Evolutionary conservation across 1,140 invertebrate species (phyloP), one percentile per base, ranked within the genome.

Genomic region (Dendroctonus ponderosae): DNA sequence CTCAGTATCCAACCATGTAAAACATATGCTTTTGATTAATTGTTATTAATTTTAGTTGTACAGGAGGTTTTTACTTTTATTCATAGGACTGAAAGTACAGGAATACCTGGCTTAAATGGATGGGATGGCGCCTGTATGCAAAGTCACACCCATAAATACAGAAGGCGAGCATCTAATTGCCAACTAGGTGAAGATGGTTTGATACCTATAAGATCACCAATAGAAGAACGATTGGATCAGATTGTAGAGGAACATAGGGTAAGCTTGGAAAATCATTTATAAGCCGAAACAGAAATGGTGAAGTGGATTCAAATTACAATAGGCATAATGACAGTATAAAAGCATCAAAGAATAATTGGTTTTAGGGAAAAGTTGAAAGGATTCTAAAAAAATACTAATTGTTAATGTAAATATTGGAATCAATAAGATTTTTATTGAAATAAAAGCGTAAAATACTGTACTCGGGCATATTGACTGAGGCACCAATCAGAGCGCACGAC

Each of bases 211-310:
- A 83, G 86, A 70, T 92, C 91, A 76, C 87, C 91, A 62, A 81
- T 91, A 67, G 92, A 94, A 76, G 85, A 87, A 73, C 79, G 92
- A 67, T 80, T 95, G 69, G 85, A 88, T 76, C 89, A 93, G 76
- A 90, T 94, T 66, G 87, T 91, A 68, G 79, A 86, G 39, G 88
- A 91, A 69, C 87, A 93, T 75, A 88, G 87, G 84, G 91, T 92
- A 77, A 75, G 71, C 74, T 42, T 26, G 26, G 26, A 26, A 26
- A 26, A 26, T 26, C 26, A 26, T 26, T 26, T 26, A 26, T 26
- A 2, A 26, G 26, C 3, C 26, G n/a, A n/a, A 26, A 26, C 26
- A 1, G 3, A 26, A 26, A 26, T 26, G 26, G 26, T 26, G 26
- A 26, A 26, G 26, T 26, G 26, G 1, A 26, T 26, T 26, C 26